These are phyloP conservation scores for Misgurnus mizolepis DNA, from an alignment of 2,113 vertebrate species.

Conservation along the genomic window DNA sequence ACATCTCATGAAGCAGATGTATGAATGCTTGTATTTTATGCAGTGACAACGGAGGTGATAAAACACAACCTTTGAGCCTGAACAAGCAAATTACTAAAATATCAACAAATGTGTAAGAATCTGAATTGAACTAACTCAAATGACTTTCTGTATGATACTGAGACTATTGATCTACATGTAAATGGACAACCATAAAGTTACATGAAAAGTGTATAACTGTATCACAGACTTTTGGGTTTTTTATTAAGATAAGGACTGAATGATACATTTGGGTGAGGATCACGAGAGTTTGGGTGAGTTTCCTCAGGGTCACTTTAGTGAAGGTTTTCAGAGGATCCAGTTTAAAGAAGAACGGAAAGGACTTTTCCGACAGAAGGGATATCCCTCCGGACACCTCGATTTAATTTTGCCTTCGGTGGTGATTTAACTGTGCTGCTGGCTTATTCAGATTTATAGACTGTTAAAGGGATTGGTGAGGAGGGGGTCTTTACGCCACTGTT, in stretches of 20 bases:
- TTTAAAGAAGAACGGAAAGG: slow-evolving; percentile 15
- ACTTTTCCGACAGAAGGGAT: slow-evolving; percentile 30
- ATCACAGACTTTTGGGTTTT: background rate
- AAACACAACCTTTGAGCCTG: no score
- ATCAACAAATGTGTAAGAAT: no score
- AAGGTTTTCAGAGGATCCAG: slow-evolving; percentile 14
- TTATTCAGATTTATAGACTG: slow-evolving; percentile 12
- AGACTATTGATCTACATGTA: no score
- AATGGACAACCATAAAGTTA: no score
- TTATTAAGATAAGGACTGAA: background rate
- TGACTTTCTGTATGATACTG: no score
- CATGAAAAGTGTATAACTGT: background rate
- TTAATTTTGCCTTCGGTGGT: slow-evolving; percentile 42
- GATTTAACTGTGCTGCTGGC: slow-evolving; percentile 47
- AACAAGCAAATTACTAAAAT: no score
- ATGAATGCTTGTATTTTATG: no score
- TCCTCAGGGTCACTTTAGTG: slow-evolving; percentile 32
- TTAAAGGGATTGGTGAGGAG: slow-evolving; percentile 19
- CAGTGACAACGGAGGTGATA: no score
- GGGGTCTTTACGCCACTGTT: slow-evolving; percentile 45
- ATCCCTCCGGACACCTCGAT: slow-evolving; percentile 46
- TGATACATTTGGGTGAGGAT: slow-evolving; percentile 28
- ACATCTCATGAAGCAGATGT: no score
- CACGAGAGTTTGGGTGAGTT: background rate
- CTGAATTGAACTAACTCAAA: no score